A percentile compares a stretch with the other conserved stretches of the same genome.
These are phyloP conservation scores for Drosophila lini DNA, from an alignment of 1,140 invertebrate genomes.

Conservation along the genomic window DNA sequence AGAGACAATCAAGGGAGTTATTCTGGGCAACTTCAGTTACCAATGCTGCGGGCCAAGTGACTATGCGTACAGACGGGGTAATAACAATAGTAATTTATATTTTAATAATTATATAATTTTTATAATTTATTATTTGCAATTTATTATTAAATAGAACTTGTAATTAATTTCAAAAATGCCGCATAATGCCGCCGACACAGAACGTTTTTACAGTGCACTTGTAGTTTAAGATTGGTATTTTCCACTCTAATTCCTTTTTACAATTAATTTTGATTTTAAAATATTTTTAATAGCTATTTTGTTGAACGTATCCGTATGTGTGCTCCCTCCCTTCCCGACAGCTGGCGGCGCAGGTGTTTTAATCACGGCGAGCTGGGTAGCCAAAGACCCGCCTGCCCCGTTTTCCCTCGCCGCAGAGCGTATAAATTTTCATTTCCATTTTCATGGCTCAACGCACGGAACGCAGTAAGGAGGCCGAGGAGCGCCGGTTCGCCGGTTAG, in stretches of 20 bases:
- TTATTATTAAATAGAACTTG: no score
- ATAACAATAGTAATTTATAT: background rate
- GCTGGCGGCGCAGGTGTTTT: slow-evolving; percentile 78
- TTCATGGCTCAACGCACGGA: slow-evolving; percentile 76
- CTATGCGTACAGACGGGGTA: background rate
- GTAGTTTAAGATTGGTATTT: no score
- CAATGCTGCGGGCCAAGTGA: slow-evolving; percentile 11
- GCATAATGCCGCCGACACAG: no score
- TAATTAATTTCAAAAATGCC: no score
- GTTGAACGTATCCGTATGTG: slow-evolving; percentile 1
- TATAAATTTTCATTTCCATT: slow-evolving; percentile 82
- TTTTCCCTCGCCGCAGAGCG: slow-evolving; percentile 40
- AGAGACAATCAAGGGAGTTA: slow-evolving; percentile 44
- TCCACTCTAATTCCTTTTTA: no score
- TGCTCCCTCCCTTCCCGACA: slow-evolving; percentile 39
- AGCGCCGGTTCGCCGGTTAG: slow-evolving; percentile 37
- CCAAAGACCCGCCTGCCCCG: slow-evolving; percentile 9
- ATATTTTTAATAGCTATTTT: slow-evolving; percentile 1
- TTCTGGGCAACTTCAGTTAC: slow-evolving; percentile 32
- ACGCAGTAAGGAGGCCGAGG: slow-evolving; percentile 33
- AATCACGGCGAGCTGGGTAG: slow-evolving; percentile 57
- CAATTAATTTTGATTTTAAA: background rate
- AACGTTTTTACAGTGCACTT: no score
- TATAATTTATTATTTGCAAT: no score
- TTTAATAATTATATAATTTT: no score